phyloP scores from a whole-genome alignment of 1,140 invertebrate species.

The Uloborus diversus region DNA sequence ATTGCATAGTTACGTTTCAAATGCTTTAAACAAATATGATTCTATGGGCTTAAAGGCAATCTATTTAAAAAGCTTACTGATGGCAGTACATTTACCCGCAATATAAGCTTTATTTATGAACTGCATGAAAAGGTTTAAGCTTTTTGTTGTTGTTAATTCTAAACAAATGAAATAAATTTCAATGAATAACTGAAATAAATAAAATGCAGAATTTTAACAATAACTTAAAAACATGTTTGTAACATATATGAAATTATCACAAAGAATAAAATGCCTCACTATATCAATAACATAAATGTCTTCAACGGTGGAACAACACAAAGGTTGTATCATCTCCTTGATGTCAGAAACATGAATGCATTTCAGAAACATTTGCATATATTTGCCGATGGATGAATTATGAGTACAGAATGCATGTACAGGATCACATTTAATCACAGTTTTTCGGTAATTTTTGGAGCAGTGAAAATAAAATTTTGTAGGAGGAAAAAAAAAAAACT shows the following conservation, averaged over 20 bases:
- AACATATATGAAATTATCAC: neutral
- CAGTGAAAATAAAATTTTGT: no score
- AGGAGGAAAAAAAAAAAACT: no score
- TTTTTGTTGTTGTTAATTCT: neutral
- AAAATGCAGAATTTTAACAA: neutral
- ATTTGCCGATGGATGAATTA: neutral
- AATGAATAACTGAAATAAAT: neutral
- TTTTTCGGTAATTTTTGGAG: neutral
- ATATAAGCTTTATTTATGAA: no score
- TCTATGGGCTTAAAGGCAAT: no score
- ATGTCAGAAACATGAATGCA: neutral
- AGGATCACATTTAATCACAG: neutral
- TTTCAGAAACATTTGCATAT: neutral
- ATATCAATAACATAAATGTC: neutral
- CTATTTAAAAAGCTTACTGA: no score
- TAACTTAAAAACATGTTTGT: neutral
- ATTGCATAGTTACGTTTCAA: no score
- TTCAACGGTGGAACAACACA: neutral
- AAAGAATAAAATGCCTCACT: neutral
- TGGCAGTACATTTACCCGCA: no score
- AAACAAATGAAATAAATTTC: neutral
- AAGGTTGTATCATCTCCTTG: neutral
- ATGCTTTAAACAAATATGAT: no score
- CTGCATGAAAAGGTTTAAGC: neutral
- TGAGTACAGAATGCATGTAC: neutral